Conservation (phyloP, 2,113 vertebrate species). For the Dissostichus mawsoni region DNA sequence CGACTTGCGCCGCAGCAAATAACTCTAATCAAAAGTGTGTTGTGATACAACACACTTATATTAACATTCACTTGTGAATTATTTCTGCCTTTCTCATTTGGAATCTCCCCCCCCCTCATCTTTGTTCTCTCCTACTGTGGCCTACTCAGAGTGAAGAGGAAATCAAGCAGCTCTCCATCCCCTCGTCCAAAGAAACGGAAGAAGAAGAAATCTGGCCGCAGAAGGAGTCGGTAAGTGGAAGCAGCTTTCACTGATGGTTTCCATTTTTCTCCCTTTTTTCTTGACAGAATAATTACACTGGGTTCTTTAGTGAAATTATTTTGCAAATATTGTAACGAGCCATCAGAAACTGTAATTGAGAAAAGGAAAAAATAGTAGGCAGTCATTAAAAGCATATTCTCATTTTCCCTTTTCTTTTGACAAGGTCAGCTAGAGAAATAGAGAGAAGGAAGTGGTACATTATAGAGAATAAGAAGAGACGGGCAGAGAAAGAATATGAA, state of each 20-base stretch:
- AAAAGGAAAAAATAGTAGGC: not conserved
- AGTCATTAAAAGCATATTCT: conserved; percentile 30
- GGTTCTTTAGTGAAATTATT: conserved; percentile 41
- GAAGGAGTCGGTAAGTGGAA: conserved; percentile 91
- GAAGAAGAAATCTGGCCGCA: conserved; percentile 96
- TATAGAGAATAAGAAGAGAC: conserved; percentile 77
- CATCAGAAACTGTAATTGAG: conserved; percentile 13
- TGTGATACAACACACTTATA: not conserved
- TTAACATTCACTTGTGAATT: conserved; percentile 43
- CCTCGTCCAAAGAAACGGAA: conserved; percentile 97
- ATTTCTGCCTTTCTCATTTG: conserved; percentile 17
- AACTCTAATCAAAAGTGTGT: conserved; percentile 60
- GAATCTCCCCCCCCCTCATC: not conserved
- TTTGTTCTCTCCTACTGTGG: not conserved
- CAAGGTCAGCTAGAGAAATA: conserved; percentile 35
- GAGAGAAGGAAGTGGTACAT: conserved; percentile 80
- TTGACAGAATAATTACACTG: conserved; percentile 42
- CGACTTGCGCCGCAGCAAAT: conserved; percentile 30
- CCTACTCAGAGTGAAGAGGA: conserved; percentile 80
- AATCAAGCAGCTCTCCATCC: conserved; percentile 94
- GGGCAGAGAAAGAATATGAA: conserved; percentile 2
- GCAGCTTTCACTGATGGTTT: conserved; percentile 25
- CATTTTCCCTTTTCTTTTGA: conserved; percentile 41
- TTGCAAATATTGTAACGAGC: conserved; percentile 36
- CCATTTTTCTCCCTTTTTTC: conserved; percentile 1